These are phyloP conservation scores for Diorhabda carinulata DNA, from an alignment of 1,140 invertebrate species.

Conservation along the genomic window DNA sequence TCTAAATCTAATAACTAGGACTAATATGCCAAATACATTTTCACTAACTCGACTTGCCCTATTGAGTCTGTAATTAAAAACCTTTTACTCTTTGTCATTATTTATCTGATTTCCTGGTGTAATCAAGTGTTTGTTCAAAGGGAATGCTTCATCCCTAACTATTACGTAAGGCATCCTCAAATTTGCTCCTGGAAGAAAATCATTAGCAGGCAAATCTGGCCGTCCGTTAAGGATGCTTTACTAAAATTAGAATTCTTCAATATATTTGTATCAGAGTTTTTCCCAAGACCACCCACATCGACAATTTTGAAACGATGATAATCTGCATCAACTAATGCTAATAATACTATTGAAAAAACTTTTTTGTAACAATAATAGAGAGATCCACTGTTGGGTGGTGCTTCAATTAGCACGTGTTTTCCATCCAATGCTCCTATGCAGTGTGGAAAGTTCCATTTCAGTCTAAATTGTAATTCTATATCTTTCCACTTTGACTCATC, in stretches of 20 bases:
- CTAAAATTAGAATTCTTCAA: constrained; percentile 30
- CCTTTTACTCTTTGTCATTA: constrained; percentile 30
- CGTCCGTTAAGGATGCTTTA: constrained; percentile 15
- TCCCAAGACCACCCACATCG: constrained; percentile 48
- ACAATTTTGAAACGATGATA: constrained; percentile 44
- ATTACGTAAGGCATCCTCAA: constrained; percentile 28
- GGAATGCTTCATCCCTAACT: constrained; percentile 49
- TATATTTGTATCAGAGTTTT: constrained; percentile 43
- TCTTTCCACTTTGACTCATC: not conserved
- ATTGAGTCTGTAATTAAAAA: constrained; percentile 16
- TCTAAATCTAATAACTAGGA: not conserved
- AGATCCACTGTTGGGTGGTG: constrained; percentile 6
- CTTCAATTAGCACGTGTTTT: constrained; percentile 4
- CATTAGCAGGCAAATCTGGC: constrained; percentile 20
- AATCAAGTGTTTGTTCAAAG: constrained; percentile 44
- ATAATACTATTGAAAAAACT: constrained; percentile 38
- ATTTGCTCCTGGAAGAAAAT: not conserved
- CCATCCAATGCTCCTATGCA: constrained; percentile 4
- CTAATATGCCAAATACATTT: constrained; percentile 14
- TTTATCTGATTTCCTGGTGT: constrained; percentile 40
- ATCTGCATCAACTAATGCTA: constrained; percentile 47
- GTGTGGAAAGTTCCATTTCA: not conserved
- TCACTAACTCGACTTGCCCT: constrained; percentile 42
- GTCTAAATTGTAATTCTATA: not conserved
- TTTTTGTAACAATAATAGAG: constrained; percentile 9